A percentile compares a stretch with the other conserved stretches of the same genome.
phyloP scores from a whole-genome alignment of 2,888 invertebrate species.

The Cecidostiba fungosa region DNA sequence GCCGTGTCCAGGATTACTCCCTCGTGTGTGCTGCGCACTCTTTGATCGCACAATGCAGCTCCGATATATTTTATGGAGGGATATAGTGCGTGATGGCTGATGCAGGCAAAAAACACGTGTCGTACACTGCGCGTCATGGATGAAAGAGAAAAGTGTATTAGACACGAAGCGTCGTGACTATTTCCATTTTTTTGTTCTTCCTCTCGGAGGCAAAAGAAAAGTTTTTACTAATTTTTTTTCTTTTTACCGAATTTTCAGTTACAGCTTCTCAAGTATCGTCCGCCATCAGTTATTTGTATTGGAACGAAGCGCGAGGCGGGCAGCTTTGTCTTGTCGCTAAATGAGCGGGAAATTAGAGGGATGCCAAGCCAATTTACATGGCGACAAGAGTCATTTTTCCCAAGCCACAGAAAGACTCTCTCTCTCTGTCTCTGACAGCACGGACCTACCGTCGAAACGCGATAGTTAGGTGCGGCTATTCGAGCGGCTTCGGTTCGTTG shows the following conservation, averaged over 20 bases:
- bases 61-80: constrained; percentile 10
- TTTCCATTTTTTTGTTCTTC: no score
- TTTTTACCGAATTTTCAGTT: no score
- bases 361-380: constrained; percentile 65
- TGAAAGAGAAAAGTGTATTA: background rate
- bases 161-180: no score
- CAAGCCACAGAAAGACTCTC: constrained; percentile 50
- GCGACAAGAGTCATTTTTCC: constrained; percentile 66
- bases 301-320: constrained; percentile 43
- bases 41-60: constrained; percentile 39
- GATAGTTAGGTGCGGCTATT: constrained; percentile 2
- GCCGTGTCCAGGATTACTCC: constrained; percentile 37
- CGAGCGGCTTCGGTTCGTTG: background rate
- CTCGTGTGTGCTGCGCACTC: background rate
- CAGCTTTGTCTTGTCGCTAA: constrained; percentile 66
- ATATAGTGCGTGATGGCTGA: background rate
- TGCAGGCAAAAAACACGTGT: background rate
- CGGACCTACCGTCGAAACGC: background rate
- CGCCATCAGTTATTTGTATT: constrained; percentile 63
- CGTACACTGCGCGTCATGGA: no score
- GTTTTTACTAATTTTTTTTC: no score
- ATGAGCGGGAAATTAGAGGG: constrained; percentile 69
- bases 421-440: background rate
- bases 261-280: background rate
- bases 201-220: no score